Conservation (phyloP, 2,113 vertebrate genomes). For the Mesembrinibis cayennensis region DNA sequence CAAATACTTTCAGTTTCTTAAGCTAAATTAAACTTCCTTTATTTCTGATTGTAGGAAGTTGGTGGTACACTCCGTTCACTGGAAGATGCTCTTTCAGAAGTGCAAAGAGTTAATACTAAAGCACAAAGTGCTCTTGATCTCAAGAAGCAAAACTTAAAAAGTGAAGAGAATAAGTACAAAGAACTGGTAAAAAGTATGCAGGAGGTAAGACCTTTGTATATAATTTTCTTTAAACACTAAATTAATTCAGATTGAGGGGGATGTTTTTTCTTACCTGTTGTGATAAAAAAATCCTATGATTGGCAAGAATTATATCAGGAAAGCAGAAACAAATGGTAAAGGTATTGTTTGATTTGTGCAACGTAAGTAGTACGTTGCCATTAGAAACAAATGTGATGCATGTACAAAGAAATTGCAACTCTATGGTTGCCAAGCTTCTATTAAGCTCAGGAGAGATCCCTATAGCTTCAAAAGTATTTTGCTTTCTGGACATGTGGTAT, state of each 20-base stretch:
- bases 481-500: not conserved
- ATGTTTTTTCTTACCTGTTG: not conserved
- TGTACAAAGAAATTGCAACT: not conserved
- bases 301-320: not conserved
- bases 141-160: constrained; percentile 87
- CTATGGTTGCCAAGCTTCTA: not conserved
- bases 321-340: not conserved
- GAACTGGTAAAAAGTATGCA: constrained; percentile 85
- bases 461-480: not conserved
- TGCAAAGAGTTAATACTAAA: constrained; percentile 84
- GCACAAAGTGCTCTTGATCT: constrained; percentile 86
- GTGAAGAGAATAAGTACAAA: constrained; percentile 82
- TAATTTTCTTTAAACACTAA: not conserved
- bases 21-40: not conserved
- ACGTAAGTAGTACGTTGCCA: not conserved
- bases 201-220: constrained; percentile 75
- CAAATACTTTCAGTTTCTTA: not conserved
- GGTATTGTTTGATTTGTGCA: not conserved
- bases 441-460: not conserved
- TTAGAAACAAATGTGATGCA: not conserved
- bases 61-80: constrained; percentile 76
- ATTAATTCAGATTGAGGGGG: not conserved
- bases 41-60: constrained; percentile 76
- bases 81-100: constrained; percentile 81
- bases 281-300: not conserved